Conservation (phyloP, 2,888 invertebrate genomes). For the Ariolimax columbianus region DNA sequence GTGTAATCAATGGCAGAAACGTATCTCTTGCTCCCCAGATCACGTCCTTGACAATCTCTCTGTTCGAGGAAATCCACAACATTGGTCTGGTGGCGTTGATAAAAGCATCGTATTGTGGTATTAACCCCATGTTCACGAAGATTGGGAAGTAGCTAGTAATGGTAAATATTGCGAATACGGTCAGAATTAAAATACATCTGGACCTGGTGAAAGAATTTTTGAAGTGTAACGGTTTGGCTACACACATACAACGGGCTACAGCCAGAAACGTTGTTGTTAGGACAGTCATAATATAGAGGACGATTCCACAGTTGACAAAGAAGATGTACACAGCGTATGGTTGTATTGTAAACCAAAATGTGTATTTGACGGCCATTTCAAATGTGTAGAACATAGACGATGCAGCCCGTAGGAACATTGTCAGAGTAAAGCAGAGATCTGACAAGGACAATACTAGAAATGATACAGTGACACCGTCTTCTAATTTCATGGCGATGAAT, state of each 20-base stretch:
- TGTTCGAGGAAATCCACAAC: slow-evolving; percentile 11
- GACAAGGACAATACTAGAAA: slow-evolving; percentile 17
- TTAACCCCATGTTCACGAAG: slow-evolving; percentile 23
- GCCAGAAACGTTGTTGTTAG: slow-evolving; percentile 38
- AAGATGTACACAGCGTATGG: slow-evolving; percentile 20
- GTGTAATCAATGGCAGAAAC: not conserved
- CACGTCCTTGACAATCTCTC: slow-evolving; percentile 31
- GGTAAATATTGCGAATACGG: slow-evolving; percentile 10
- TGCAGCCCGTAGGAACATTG: not conserved
- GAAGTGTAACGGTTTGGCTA: slow-evolving; percentile 35
- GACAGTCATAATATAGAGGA: slow-evolving; percentile 22
- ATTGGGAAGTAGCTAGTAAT: slow-evolving; percentile 3
- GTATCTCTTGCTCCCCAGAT: slow-evolving; percentile 16
- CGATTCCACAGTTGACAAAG: slow-evolving; percentile 17
- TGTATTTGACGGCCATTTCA: not conserved
- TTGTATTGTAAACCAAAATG: slow-evolving; percentile 7
- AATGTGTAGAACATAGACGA: not conserved
- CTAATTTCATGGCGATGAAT: slow-evolving; percentile 18
- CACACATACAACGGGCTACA: slow-evolving; percentile 37
- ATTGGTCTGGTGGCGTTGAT: not conserved
- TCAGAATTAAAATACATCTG: not conserved
- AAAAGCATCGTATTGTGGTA: not conserved
- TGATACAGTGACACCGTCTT: slow-evolving; percentile 36
- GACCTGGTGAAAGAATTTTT: slow-evolving; percentile 10
- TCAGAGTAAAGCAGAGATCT: slow-evolving; percentile 1